Conservation (phyloP, 2,888 invertebrate species). For the Linnaemya vulpina region DNA sequence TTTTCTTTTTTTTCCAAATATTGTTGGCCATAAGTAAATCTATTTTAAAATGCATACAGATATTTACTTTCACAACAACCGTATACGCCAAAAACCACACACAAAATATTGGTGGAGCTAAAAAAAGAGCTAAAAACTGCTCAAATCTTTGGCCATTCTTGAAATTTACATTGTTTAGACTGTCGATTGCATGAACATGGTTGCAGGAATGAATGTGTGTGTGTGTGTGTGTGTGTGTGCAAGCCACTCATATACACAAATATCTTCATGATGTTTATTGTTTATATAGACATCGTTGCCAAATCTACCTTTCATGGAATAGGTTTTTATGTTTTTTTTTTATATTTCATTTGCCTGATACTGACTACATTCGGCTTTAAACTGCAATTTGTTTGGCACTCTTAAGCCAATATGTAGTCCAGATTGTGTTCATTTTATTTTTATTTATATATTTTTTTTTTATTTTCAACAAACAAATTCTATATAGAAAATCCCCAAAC, state of each 20-base stretch:
- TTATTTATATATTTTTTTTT: not conserved
- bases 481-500: slow-evolving; percentile 48
- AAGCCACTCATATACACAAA: slow-evolving; percentile 28
- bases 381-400: slow-evolving; percentile 71
- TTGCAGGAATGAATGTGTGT: not conserved
- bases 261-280: slow-evolving; percentile 64
- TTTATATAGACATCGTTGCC: slow-evolving; percentile 70
- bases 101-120: slow-evolving; percentile 6
- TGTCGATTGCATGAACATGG: not conserved
- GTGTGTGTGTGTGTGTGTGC: not conserved
- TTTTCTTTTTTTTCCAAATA: slow-evolving; percentile 17
- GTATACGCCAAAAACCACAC: slow-evolving; percentile 34
- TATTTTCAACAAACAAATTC: slow-evolving; percentile 3
- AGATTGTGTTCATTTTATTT: slow-evolving; percentile 55
- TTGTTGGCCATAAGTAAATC: slow-evolving; percentile 62
- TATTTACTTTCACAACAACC: slow-evolving; percentile 58
- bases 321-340: slow-evolving; percentile 16
- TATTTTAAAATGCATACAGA: slow-evolving; percentile 53
- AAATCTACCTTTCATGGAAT: slow-evolving; percentile 71
- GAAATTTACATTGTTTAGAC: slow-evolving; percentile 38
- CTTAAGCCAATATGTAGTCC: slow-evolving; percentile 66
- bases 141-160: slow-evolving; percentile 51
- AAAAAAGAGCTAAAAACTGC: not conserved
- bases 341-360: slow-evolving; percentile 48
- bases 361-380: slow-evolving; percentile 60